Evolutionary conservation across 1,140 invertebrate species (phyloP).

Genomic region (Bombus impatiens): DNA sequence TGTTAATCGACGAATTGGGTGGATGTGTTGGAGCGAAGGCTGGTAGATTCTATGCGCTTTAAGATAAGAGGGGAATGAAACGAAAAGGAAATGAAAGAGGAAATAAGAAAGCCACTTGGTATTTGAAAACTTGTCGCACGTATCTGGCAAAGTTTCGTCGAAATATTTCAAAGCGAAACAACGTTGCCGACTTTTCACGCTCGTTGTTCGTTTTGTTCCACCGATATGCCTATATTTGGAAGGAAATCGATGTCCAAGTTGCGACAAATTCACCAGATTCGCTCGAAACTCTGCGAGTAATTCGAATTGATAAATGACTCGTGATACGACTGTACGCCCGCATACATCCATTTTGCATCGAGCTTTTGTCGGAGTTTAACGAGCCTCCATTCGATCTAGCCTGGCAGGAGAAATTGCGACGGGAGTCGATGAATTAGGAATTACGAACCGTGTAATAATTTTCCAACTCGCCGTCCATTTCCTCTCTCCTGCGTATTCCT

Average conservation of each 20-base stretch:
- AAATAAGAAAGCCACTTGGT: too few relatives aligned
- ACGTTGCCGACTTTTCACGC: too few relatives aligned
- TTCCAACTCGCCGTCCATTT: neutral
- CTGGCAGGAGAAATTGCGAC: neutral
- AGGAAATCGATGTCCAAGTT: conserved; percentile 22
- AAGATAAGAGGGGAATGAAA: too few relatives aligned
- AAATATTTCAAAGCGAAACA: too few relatives aligned
- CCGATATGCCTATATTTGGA: neutral
- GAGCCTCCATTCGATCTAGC: conserved; percentile 19
- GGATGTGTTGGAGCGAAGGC: too few relatives aligned
- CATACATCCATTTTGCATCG: conserved; percentile 15
- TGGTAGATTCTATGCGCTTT: too few relatives aligned
- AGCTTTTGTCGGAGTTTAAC: conserved; percentile 31
- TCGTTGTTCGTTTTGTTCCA: neutral
- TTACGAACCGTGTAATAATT: neutral
- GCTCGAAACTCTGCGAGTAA: neutral
- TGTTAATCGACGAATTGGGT: too few relatives aligned
- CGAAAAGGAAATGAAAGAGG: too few relatives aligned
- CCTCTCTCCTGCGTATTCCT: neutral
- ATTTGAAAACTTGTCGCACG: too few relatives aligned
- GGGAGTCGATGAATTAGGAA: conserved; percentile 15
- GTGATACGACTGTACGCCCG: conserved; percentile 1
- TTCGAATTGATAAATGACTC: conserved; percentile 47
- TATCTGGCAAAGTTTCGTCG: neutral
- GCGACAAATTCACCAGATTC: conserved; percentile 26